phyloP scores from a whole-genome alignment of 2,113 vertebrate genomes.

The Saguinus imperator region DNA sequence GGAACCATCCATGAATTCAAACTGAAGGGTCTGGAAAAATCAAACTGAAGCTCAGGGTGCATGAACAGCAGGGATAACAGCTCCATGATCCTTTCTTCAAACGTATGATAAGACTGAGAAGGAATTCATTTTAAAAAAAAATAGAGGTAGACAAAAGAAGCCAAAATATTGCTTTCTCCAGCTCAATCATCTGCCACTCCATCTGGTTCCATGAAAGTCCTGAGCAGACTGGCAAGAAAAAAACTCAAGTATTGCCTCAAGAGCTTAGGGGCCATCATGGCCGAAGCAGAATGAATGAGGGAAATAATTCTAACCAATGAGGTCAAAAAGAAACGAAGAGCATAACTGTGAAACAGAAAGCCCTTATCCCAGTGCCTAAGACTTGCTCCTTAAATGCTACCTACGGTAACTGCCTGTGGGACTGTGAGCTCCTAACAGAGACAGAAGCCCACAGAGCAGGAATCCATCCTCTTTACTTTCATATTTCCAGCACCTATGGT shows the following conservation, averaged over 20 bases:
- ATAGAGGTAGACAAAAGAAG: background rate
- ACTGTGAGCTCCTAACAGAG: background rate
- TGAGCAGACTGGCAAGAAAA: background rate
- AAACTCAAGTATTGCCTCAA: background rate
- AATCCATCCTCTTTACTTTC: background rate
- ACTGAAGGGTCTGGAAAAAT: background rate
- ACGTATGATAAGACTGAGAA: background rate
- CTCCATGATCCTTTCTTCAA: background rate
- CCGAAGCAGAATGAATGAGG: background rate
- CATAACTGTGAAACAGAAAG: background rate
- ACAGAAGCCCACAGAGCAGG: background rate
- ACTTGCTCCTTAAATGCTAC: background rate
- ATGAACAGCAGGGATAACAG: background rate
- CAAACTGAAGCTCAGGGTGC: background rate
- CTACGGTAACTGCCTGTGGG: background rate
- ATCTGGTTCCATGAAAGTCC: background rate
- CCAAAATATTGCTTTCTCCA: constrained; percentile 30
- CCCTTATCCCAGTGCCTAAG: background rate
- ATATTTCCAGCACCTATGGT: background rate
- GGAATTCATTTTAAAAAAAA: background rate
- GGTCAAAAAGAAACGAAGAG: background rate
- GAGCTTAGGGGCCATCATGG: background rate
- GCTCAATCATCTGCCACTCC: background rate
- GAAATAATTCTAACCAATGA: background rate
- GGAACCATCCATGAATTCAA: background rate